Evolutionary conservation across 2,113 vertebrate species (phyloP).

Genomic region (western clawed frog (Xenopus tropicalis)): DNA sequence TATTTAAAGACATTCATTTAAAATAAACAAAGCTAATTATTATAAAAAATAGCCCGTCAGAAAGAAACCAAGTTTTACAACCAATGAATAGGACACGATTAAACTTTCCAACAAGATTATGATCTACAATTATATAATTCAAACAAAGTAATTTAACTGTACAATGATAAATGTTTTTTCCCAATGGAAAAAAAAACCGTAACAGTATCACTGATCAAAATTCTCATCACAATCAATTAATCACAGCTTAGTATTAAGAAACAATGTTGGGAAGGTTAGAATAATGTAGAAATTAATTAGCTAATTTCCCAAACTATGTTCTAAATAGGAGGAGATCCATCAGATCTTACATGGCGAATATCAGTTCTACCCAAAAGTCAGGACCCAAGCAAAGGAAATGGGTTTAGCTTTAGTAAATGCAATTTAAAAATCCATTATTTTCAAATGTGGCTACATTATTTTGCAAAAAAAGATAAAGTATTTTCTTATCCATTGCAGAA

Average conservation of each 20-base stretch:
- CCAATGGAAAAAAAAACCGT: slow-evolving; percentile 45
- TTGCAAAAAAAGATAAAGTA: slow-evolving; percentile 13
- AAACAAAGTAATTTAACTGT: slow-evolving; percentile 58
- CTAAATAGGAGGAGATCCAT: slow-evolving; percentile 54
- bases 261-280: slow-evolving; percentile 59
- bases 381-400: slow-evolving; percentile 52
- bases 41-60: slow-evolving; percentile 44
- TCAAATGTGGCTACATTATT: slow-evolving; percentile 44
- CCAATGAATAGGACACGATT: slow-evolving; percentile 58
- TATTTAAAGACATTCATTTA: not conserved
- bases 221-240: slow-evolving; percentile 66
- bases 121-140: slow-evolving; percentile 64
- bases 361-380: slow-evolving; percentile 47
- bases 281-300: slow-evolving; percentile 71
- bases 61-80: slow-evolving; percentile 50
- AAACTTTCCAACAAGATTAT: slow-evolving; percentile 64
- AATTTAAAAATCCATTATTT: slow-evolving; percentile 52
- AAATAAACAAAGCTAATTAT: slow-evolving; percentile 17
- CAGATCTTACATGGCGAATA: slow-evolving; percentile 56
- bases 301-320: slow-evolving; percentile 56
- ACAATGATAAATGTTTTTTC: slow-evolving; percentile 55
- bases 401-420: slow-evolving; percentile 44
- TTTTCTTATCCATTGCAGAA: slow-evolving; percentile 42
- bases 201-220: slow-evolving; percentile 64
- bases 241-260: slow-evolving; percentile 62